phyloP scores from a whole-genome alignment of 2,113 vertebrate genomes.

The Serinus canaria region DNA sequence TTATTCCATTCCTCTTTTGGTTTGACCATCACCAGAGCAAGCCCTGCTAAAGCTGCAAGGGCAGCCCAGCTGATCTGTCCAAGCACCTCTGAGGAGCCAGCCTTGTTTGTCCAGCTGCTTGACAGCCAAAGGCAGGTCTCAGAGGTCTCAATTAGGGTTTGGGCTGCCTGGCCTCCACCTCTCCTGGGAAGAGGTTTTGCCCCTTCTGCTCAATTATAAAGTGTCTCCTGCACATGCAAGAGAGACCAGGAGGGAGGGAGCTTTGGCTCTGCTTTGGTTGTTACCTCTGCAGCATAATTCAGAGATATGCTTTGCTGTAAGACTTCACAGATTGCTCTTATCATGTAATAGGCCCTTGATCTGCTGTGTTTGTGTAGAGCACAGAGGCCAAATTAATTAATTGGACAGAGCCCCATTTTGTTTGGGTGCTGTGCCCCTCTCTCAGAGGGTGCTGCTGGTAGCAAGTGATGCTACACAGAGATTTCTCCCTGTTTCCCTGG shows the following conservation, averaged over 20 bases:
- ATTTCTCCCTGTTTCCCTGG: not conserved
- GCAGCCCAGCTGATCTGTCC: not conserved
- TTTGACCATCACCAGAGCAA: not conserved
- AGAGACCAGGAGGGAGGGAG: not conserved
- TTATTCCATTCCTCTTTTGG: not conserved
- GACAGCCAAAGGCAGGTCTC: conserved; percentile 23
- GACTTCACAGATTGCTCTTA: not conserved
- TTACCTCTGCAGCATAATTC: not conserved
- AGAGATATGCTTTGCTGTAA: not conserved
- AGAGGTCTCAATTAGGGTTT: conserved; percentile 40
- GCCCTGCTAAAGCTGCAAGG: not conserved
- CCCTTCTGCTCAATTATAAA: conserved; percentile 23
- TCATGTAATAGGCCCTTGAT: not conserved
- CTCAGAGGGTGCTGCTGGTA: not conserved
- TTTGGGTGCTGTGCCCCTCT: not conserved
- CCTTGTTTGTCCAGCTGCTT: not conserved
- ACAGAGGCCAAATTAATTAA: not conserved
- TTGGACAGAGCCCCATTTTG: rapidly evolving
- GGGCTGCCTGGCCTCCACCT: not conserved
- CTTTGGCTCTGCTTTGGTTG: not conserved
- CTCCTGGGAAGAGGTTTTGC: conserved; percentile 24
- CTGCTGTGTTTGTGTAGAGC: not conserved
- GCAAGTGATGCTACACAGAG: not conserved
- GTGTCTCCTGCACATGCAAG: not conserved
- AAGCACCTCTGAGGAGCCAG: not conserved